Percentiles rank a stretch among this genome's conserved stretches.
These are phyloP conservation scores for Rosalia funebris DNA, from an alignment of 2,888 invertebrate genomes.

Conservation along the genomic window DNA sequence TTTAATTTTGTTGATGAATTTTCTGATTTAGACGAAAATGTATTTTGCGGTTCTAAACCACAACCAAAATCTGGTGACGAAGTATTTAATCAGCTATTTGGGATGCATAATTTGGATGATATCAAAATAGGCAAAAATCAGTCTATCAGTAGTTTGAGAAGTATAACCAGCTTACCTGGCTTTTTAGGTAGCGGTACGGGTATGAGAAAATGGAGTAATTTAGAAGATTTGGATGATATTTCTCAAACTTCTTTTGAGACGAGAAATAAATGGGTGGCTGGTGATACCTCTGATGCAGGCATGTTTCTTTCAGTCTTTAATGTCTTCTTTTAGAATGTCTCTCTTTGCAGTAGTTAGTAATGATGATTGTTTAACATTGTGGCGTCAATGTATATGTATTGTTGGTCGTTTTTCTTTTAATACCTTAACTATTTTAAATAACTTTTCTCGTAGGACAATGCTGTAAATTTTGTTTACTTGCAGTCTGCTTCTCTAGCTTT, in stretches of 20 bases:
- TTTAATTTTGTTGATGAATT: slow-evolving; percentile 49
- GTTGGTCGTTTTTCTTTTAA: background rate
- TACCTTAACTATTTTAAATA: too few relatives aligned
- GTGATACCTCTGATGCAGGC: slow-evolving; percentile 61
- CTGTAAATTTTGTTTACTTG: too few relatives aligned
- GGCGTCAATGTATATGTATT: background rate
- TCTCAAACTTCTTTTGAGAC: slow-evolving; percentile 48
- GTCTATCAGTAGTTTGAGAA: slow-evolving; percentile 53
- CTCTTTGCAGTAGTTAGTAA: background rate
- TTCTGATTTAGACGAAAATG: slow-evolving; percentile 48
- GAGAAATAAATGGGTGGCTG: slow-evolving; percentile 56
- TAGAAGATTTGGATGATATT: slow-evolving; percentile 55
- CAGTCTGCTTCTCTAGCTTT: slow-evolving; percentile 9
- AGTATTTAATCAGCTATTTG: slow-evolving; percentile 47
- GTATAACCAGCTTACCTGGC: slow-evolving; percentile 52
- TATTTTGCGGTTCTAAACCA: slow-evolving; percentile 45
- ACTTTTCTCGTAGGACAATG: too few relatives aligned
- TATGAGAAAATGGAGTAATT: slow-evolving; percentile 60
- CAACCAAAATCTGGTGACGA: slow-evolving; percentile 35
- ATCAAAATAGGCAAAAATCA: slow-evolving; percentile 37
- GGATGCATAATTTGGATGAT: slow-evolving; percentile 44
- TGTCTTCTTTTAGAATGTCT: slow-evolving; percentile 11
- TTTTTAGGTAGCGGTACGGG: slow-evolving; percentile 46
- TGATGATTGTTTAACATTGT: too few relatives aligned
- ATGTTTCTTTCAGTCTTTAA: slow-evolving; percentile 53